Evolutionary conservation across 2,113 vertebrate species (phyloP).

Genomic region (Drymodes brunneopygia): DNA sequence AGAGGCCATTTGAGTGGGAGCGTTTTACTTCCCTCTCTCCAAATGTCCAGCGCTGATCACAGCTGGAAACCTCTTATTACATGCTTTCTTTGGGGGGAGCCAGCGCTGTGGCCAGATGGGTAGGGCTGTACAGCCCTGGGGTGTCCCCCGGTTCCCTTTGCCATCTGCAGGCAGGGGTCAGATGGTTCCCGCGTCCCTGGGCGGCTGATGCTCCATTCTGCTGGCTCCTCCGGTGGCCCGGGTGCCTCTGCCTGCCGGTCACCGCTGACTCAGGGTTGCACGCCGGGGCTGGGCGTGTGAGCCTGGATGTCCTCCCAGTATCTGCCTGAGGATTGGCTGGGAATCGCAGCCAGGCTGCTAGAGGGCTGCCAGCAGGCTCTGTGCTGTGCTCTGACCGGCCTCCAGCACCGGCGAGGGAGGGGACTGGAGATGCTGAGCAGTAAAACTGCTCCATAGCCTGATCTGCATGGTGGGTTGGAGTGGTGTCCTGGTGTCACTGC

Average conservation of each 20-base stretch:
- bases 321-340: neutral
- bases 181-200: rapidly evolving
- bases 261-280: conserved; percentile 3
- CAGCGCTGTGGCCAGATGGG: neutral
- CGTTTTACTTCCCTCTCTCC: neutral
- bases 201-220: neutral
- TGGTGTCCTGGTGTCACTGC: rapidly evolving
- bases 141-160: rapidly evolving
- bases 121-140: rapidly evolving
- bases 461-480: rapidly evolving
- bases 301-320: neutral
- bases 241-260: neutral
- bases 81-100: neutral
- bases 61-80: neutral
- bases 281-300: neutral
- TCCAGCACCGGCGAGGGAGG: neutral
- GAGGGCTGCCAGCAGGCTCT: neutral
- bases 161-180: neutral
- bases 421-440: neutral
- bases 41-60: neutral
- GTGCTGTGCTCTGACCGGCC: rapidly evolving
- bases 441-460: neutral
- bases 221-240: neutral
- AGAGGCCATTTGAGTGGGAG: neutral
- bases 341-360: neutral